Evolutionary conservation across 2,113 vertebrate genomes (phyloP).

Genomic region (Turnix velox): DNA sequence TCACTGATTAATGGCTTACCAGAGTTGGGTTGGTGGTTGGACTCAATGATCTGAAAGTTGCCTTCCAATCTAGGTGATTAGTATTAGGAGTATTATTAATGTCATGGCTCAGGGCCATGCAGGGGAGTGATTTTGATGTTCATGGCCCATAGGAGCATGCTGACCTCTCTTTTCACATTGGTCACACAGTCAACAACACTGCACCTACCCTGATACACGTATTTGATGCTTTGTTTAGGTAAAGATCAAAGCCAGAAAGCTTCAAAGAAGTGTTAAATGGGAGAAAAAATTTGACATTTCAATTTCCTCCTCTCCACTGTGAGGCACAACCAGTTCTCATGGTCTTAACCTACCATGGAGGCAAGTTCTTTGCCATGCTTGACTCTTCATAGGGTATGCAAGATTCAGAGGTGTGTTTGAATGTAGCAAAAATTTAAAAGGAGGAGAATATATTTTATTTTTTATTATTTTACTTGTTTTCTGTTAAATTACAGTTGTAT

Average conservation of each 20-base stretch:
- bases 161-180: not conserved
- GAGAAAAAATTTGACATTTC: not conserved
- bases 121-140: not conserved
- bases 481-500: not conserved
- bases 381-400: not conserved
- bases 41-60: no score
- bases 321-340: not conserved
- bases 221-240: not conserved
- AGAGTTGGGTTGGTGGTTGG: no score
- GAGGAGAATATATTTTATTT: not conserved
- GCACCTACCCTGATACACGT: not conserved
- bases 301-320: not conserved
- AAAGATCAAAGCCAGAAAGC: not conserved
- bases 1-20: not conserved
- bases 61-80: no score
- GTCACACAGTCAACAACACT: accelerated
- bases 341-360: not conserved
- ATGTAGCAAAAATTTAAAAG: not conserved
- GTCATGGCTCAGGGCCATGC: not conserved
- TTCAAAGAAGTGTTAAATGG: not conserved
- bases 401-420: not conserved
- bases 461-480: not conserved
- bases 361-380: not conserved
- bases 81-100: no score
- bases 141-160: accelerated